Base-by-base conservation (phyloP, 2,113 vertebrate species). In the Corynorhinus townsendii region DNA sequence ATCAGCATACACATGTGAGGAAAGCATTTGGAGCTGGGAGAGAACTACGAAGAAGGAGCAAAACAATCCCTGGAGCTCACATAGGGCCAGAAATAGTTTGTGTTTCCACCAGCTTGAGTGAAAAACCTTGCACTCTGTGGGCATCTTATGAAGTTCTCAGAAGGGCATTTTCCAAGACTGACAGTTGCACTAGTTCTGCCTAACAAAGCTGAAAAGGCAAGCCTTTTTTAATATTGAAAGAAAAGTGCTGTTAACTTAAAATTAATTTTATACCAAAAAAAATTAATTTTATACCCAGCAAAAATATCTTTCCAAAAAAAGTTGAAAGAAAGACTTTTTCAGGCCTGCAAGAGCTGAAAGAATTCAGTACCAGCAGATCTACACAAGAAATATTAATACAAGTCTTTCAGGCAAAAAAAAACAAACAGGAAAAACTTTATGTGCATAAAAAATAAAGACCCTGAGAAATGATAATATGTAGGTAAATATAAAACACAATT, bases 241-340 rank as follows among this genome's bases (percentile, higher is more conserved):
- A 45, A 40, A 93, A 93, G 9, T 89, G 9, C 35, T 10, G 0
- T 68, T 10, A 22, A 56, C 8, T 56, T 75, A 38, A 24, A 83
- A 89, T 82, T 93, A 75, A 89, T 75, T 93, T 7, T 76, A 45
- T 93, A 83, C 92, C 38, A 54, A 54, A 54, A 52, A 20, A 54
- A 54, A 43, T 43, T 93, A 75, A 89, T 75, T 93, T 7, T 83
- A 45, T 93, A 83, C 92, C 38, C 24, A 54, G 92, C 56, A 89
- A 89, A 89, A 76, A 16, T 45, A 16, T 93, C 79, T 89, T 76
- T 76, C 56, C 56, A 89, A 54, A 93, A 89, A 56, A 89, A 68
- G 20, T 28, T 22, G 64, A 85, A 76, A 47, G 68, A 15, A 35
- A 35, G 82, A 33, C 7, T n/a, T 79, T 47, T 64, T 66, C 26